Base-by-base conservation (phyloP, 2,113 vertebrate species). In the Oceanodroma tethys region DNA sequence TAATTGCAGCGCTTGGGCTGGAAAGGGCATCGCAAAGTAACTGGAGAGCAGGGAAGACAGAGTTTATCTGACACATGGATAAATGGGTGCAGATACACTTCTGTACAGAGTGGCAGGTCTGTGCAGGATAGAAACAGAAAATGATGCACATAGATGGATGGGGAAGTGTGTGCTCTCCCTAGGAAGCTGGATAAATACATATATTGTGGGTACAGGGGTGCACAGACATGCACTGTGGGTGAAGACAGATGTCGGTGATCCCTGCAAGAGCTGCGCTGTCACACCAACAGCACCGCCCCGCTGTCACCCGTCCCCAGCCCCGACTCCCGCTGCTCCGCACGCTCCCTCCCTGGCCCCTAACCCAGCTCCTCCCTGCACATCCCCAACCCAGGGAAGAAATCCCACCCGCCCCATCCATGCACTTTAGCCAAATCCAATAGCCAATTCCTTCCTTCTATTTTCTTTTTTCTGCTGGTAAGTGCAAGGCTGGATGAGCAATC, bases 401-500 rank as follows among this genome's bases (percentile, higher is more conserved):
- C 47, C 62, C 19, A 6, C 40, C 29, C 0, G 0, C 27, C 15
- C 22, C 36, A 40, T 86, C 70, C 65, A 1, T 42, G 66, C 34
- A 70, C 65, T 75, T 86, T 26, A 63, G 29, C 11, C 68, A 87
- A 94, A 96, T 63, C 52, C 81, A 76, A 88, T 2, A 55, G 70
- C 25, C 76, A 66, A 16, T 43, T 75, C 79, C 42, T 73, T 71
- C 65, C 50, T 58, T 65, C 56, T 45, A 5, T 75, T 78, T 81
- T 9, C 42, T 80, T 76, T 88, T 42, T 75, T 65, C 76, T 22
- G 47, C 66, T 32, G 47, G 23, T 81, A 48, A 96, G 55, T 15
- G 26, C 42, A 7, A 43, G 26, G 86, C 66, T 74, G 88, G 65
- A 81, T 85, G 93, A 96, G 95, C 97, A 95, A 96, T 84, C 65